Evolutionary conservation across 2,797 vertebrate genomes (phyloP).

Genomic region (Odontamblyopus rebecca): DNA sequence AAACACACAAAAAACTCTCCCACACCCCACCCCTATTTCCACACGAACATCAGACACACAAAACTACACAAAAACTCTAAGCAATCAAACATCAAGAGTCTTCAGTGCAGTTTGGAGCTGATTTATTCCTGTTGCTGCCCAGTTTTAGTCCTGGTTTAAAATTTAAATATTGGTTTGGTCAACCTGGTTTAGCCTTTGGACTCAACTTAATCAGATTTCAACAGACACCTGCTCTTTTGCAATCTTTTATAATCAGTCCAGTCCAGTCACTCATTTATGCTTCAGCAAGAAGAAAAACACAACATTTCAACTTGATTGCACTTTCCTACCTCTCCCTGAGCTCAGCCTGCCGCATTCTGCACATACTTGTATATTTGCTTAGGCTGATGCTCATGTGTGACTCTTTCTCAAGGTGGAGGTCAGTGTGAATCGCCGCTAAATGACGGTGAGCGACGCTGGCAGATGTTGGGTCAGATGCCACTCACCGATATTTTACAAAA

Average conservation of each 20-base stretch:
- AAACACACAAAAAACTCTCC: too few relatives aligned
- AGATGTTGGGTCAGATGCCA: constrained; percentile 70
- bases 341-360: background rate
- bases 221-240: background rate
- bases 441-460: constrained; percentile 61
- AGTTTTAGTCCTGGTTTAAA: background rate
- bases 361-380: constrained; percentile 28
- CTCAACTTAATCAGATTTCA: background rate
- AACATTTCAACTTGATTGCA: background rate
- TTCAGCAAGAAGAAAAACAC: background rate
- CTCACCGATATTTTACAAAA: constrained; percentile 58
- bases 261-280: background rate
- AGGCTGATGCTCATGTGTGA: constrained; percentile 31
- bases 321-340: background rate
- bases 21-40: too few relatives aligned
- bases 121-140: background rate
- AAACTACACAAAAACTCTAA: too few relatives aligned
- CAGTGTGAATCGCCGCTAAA: constrained; percentile 57
- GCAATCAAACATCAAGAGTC: too few relatives aligned
- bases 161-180: background rate
- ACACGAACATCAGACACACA: too few relatives aligned
- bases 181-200: background rate
- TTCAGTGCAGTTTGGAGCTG: background rate
- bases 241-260: background rate
- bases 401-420: constrained; percentile 49